phyloP scores from a whole-genome alignment of 2,113 vertebrate species.

The Anolis carolinensis region DNA sequence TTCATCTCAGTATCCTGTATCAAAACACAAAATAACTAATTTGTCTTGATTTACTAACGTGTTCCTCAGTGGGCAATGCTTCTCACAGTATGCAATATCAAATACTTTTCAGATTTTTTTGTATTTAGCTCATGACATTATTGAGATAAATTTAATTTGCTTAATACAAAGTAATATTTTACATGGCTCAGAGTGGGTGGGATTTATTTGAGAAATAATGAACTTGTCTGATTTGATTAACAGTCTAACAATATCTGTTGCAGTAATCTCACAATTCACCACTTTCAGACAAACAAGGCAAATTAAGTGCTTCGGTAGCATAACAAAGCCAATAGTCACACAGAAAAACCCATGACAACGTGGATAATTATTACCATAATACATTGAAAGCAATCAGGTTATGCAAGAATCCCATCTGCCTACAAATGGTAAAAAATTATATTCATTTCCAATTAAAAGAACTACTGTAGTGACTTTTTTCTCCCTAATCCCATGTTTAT shows the following conservation, averaged over 20 bases:
- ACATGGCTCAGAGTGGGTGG: conserved; percentile 7
- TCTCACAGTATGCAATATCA: not conserved
- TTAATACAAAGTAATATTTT: not conserved
- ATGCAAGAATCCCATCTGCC: conserved; percentile 1
- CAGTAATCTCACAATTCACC: conserved; percentile 9
- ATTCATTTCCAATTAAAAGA: conserved; percentile 15
- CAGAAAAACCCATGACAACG: conserved; percentile 24
- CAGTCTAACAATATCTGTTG: conserved; percentile 28
- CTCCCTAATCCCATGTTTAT: conserved; percentile 14
- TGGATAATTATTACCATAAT: conserved; percentile 24
- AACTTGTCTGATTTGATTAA: conserved; percentile 27
- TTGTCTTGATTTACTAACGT: not conserved
- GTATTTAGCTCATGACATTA: conserved; percentile 8
- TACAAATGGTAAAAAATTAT: conserved; percentile 8
- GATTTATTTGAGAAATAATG: not conserved
- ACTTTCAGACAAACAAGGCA: conserved; percentile 16
- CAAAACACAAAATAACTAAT: not conserved
- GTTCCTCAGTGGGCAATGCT: conserved; percentile 18
- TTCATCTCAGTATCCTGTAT: conserved; percentile 1
- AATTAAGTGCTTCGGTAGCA: conserved; percentile 28
- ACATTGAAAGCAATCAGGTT: conserved; percentile 22
- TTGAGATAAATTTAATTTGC: conserved; percentile 24
- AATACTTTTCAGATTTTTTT: conserved; percentile 1
- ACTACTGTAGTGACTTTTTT: conserved; percentile 20
- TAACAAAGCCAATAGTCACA: not conserved